phyloP scores from a whole-genome alignment of 2,888 invertebrate genomes.

The Margaritifera margaritifera region DNA sequence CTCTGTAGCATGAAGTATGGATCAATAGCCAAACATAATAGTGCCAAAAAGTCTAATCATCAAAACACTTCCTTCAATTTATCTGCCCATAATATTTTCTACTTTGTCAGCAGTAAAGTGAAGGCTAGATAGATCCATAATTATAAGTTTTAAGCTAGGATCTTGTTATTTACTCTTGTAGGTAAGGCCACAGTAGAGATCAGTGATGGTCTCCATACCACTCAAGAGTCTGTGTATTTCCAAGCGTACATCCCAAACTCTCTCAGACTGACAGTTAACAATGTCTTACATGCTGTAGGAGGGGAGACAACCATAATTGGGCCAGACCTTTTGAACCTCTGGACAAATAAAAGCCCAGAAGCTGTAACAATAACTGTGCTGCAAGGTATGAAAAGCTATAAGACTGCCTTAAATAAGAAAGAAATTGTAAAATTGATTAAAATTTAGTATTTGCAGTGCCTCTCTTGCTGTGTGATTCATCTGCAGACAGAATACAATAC shows the following conservation, averaged over 20 bases:
- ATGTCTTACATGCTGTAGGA: conserved; percentile 34
- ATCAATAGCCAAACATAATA: too few species aligned
- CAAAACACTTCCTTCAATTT: too few species aligned
- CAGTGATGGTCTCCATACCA: conserved; percentile 50
- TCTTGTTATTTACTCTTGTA: conserved; percentile 12
- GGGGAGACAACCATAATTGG: conserved; percentile 42
- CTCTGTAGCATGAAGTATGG: too few species aligned
- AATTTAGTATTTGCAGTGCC: background rate
- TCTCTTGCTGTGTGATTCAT: background rate
- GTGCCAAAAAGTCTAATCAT: too few species aligned
- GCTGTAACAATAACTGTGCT: conserved; percentile 42
- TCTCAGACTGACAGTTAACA: conserved; percentile 35
- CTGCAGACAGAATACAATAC: background rate
- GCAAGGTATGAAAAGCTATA: conserved; percentile 38
- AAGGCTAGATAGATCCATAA: too few species aligned
- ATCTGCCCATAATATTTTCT: too few species aligned
- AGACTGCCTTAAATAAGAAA: too few species aligned
- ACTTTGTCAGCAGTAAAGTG: too few species aligned
- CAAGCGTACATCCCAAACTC: conserved; percentile 33
- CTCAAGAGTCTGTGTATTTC: conserved; percentile 36
- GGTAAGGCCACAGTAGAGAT: conserved; percentile 43
- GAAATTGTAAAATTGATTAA: background rate
- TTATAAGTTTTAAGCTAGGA: too few species aligned
- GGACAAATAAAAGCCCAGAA: conserved; percentile 20
- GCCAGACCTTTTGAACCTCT: conserved; percentile 43